Evolutionary conservation across 1,140 invertebrate genomes (phyloP), one percentile per base, ranked within the genome.

Genomic region (Drosophila ogumai): DNA sequence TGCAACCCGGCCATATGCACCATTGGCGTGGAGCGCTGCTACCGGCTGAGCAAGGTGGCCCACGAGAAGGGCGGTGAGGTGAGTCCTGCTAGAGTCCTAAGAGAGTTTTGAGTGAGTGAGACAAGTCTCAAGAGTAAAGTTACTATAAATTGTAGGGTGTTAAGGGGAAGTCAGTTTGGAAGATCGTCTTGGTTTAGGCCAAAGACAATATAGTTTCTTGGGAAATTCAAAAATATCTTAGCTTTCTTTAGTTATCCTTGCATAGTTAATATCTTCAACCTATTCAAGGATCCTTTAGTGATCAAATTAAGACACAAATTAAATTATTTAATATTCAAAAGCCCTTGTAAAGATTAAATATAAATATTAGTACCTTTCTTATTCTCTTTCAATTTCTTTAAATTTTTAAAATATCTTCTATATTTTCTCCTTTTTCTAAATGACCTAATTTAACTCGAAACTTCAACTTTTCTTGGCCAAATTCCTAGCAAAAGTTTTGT

Each of bases 1-100:
- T 91, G 91, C 49, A 98, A 98, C 93, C 96, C 96, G 44, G 95
- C 95, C 60, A 95, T 98, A 73, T 97, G 96, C 93, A 96, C 96
- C 85, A 94, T 99, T 61, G 98, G 98, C 31, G 96, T 96, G 36
- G 98, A 99, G 93, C 95, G 97, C 60, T 98, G 98, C 93, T 95
- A 94, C 69, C 94, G 96, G 60, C 94, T 99, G 57, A 95, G 96
- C 31, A 95, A 96, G 68, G 94, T 96, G 44, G 97, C 97, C 12
- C 95, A 71, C 94, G 96, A 86, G 95, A 96, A 88, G 55, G 95
- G 96, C 69, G 96, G 97, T 91, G 96, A 98, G 95, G 97, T 97
- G 93, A 93, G 91, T 55, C 5, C 5, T 54, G 1, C 17, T n/a
- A 19, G 3, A 4, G 31, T 93, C 12, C 12, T 22, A 19, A 60